These are phyloP conservation scores for Sinocyclocheilus anshuiensis DNA, from an alignment of 2,113 vertebrate genomes.

Conservation along the genomic window DNA sequence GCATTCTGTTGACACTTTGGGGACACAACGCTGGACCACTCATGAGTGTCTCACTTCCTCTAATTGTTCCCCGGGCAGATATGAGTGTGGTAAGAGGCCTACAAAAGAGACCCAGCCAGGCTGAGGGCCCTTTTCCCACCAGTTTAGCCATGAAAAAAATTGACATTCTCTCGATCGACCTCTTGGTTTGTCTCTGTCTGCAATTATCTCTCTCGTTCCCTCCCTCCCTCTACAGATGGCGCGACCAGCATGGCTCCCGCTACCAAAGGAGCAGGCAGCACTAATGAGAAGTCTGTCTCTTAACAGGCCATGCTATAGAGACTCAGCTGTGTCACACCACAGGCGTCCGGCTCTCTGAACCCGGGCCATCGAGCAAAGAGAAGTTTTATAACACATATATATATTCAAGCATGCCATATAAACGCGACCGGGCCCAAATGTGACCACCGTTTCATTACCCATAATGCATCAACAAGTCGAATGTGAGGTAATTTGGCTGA, in stretches of 20 bases:
- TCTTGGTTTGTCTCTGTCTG: conserved; percentile 4
- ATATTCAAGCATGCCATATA: not conserved
- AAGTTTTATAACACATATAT: not conserved
- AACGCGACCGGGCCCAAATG: not conserved
- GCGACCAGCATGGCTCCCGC: conserved; percentile 5
- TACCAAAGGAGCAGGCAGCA: conserved; percentile 12
- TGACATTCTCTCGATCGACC: not conserved
- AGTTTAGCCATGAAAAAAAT: conserved; percentile 4
- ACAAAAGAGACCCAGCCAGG: not conserved
- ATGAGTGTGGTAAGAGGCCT: not conserved
- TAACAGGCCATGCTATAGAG: conserved; percentile 9
- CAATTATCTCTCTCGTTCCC: conserved; percentile 1
- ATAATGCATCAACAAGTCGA: not conserved
- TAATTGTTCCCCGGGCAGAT: conserved; percentile 29
- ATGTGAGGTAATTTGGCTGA: not conserved
- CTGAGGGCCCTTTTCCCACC: not conserved
- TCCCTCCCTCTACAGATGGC: conserved; percentile 22
- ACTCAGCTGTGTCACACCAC: not conserved
- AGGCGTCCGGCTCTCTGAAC: conserved; percentile 20
- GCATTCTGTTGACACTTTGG: conserved; percentile 22
- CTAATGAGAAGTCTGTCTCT: conserved; percentile 43
- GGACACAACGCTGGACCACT: conserved; percentile 8
- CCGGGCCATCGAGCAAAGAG: not conserved
- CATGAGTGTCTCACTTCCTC: conserved; percentile 20
- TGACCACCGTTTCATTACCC: conserved; percentile 3